These are phyloP conservation scores for Semaprochilodus insignis DNA, from an alignment of 2,797 vertebrate species.

Conservation along the genomic window DNA sequence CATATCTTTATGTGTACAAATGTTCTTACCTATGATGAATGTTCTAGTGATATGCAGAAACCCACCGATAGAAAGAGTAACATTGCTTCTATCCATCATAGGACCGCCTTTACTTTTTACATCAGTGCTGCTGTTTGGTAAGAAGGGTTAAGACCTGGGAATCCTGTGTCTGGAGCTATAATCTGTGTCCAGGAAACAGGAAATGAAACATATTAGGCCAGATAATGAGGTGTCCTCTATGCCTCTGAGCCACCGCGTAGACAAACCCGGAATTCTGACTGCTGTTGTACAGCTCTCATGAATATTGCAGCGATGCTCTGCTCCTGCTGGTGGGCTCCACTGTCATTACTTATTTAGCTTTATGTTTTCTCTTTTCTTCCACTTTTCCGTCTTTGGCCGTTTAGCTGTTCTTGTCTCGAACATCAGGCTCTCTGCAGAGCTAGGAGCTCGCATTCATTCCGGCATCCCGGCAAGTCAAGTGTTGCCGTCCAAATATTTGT, in stretches of 20 bases:
- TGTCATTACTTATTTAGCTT: slow-evolving; percentile 80
- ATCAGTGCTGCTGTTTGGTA: not conserved
- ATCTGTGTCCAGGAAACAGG: slow-evolving; percentile 14
- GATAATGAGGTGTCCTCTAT: slow-evolving; percentile 38
- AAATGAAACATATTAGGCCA: slow-evolving; percentile 24
- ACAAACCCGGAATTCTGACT: slow-evolving; percentile 65
- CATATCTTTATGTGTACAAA: not conserved
- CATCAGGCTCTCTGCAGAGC: slow-evolving; percentile 22
- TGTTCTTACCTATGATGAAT: not conserved
- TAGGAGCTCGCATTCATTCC: slow-evolving; percentile 33
- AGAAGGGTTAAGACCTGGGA: not conserved
- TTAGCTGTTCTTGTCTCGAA: slow-evolving; percentile 30
- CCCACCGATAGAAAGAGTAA: not conserved
- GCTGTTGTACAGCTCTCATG: slow-evolving; percentile 72
- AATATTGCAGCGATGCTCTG: slow-evolving; percentile 76
- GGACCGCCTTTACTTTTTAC: not conserved
- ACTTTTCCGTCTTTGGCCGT: slow-evolving; percentile 43
- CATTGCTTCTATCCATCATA: not conserved
- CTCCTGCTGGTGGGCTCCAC: slow-evolving; percentile 62
- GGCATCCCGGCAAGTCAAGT: not conserved
- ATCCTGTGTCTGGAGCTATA: not conserved
- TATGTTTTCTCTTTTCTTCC: slow-evolving; percentile 66
- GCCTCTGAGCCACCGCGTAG: slow-evolving; percentile 26
- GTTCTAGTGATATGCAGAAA: not conserved
- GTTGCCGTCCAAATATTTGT: slow-evolving; percentile 3